phyloP scores from a whole-genome alignment of 2,888 invertebrate species.

The Cerastis leucographa region DNA sequence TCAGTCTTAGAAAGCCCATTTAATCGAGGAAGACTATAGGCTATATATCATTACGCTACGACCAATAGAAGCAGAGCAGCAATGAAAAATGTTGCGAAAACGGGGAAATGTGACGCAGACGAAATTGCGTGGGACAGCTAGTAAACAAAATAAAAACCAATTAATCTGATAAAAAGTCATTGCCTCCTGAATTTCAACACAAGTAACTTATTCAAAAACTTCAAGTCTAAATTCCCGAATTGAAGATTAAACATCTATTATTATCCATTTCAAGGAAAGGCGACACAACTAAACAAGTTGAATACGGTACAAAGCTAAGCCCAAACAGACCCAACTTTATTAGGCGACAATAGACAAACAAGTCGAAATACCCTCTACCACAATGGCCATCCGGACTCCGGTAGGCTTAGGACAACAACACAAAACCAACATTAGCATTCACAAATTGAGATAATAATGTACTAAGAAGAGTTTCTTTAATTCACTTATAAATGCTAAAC shows the following conservation, averaged over 20 bases:
- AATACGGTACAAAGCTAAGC: constrained; percentile 42
- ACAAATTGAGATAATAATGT: constrained; percentile 66
- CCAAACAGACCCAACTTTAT: constrained; percentile 36
- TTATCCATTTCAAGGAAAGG: constrained; percentile 7
- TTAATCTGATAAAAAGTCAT: neutral
- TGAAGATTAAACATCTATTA: constrained; percentile 38
- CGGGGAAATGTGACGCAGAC: too few species aligned
- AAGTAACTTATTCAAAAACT: neutral
- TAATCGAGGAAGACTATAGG: too few species aligned
- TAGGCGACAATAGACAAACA: constrained; percentile 54
- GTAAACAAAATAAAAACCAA: neutral
- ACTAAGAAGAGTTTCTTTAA: constrained; percentile 56
- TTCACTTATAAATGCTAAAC: constrained; percentile 57
- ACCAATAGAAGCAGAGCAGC: too few species aligned
- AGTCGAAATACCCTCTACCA: constrained; percentile 44
- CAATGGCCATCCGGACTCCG: constrained; percentile 51
- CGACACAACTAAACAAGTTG: constrained; percentile 43
- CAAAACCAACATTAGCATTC: constrained; percentile 62
- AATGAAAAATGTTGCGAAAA: too few species aligned
- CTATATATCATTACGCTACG: too few species aligned
- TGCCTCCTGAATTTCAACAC: neutral
- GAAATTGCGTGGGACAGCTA: too few species aligned
- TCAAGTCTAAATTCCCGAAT: neutral
- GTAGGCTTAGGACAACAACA: constrained; percentile 47
- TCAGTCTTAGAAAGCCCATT: too few species aligned